Base-by-base conservation (phyloP, 1,140 invertebrate species). In the Maconellicoccus hirsutus region DNA sequence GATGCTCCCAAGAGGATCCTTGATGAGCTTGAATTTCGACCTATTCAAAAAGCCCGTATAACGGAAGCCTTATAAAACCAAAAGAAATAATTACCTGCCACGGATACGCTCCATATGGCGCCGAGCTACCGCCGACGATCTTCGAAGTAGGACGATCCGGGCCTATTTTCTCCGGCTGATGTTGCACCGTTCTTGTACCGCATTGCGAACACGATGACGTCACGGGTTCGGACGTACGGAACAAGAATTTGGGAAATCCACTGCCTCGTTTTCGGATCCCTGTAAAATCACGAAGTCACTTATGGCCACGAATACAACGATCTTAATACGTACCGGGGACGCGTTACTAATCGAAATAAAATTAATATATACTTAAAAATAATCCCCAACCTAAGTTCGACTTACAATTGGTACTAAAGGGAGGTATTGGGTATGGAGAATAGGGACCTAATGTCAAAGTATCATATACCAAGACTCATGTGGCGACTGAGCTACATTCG, bases 71-170 rank as follows among this genome's bases (percentile, higher is more conserved):
- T 19, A 61, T 22, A 23, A 22, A 69, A 33, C 29, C 12, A 3
- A 33, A 70, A 26, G 8, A 8, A 42, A 4, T 71, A 29, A 79
- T 78, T 71, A 86, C 86, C 79, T 88, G 87, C 88, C 88, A 90
- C 16, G 88, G 88, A 77, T 85, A 86, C 2, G 86, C 84, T 0
- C 88, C 88, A 75, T 87, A 85, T 0, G 85, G 84, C 0, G 85
- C 84, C 71, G 83, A 81, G n/a, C 82, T 79, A 0, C 88, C 87
- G 0, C 87, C 87, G 22, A 89, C 83, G 42, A 89, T 86, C 75
- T 86, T 86, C 1, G 81, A 80, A 0, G 74, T 74, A 10, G 74
- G 72, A 25, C 71, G 61, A 66, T 66, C 61, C 19, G 61, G 61
- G 10, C 61, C 61, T 6, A 66, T 23, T 26, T 26, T 66, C 10